phyloP scores from a whole-genome alignment of 2,888 invertebrate genomes.

The Cephus pulcher region DNA sequence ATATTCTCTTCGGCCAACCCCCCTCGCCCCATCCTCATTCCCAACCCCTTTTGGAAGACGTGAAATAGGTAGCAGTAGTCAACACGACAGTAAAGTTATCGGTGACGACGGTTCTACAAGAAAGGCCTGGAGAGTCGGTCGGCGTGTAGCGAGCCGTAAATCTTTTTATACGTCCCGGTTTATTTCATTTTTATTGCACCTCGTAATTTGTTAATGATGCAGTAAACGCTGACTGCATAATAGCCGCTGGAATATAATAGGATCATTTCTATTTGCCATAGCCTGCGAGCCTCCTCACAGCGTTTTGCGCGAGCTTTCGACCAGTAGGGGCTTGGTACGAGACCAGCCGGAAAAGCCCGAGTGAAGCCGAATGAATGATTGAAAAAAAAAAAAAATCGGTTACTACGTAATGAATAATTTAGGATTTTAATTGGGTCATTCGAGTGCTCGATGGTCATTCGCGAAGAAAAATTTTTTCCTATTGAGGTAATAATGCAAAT shows the following conservation, averaged over 20 bases:
- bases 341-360: too few species aligned
- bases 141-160: slow-evolving; percentile 41
- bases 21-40: neutral
- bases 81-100: slow-evolving; percentile 56
- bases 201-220: slow-evolving; percentile 60
- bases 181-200: slow-evolving; percentile 54
- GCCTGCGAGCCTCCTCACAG: neutral
- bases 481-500: too few species aligned
- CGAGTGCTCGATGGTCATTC: too few species aligned
- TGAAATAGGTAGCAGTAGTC: slow-evolving; percentile 28
- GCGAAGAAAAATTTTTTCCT: too few species aligned
- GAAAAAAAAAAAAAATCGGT: too few species aligned
- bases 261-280: slow-evolving; percentile 23
- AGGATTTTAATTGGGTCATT: too few species aligned
- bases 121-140: neutral
- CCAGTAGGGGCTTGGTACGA: too few species aligned
- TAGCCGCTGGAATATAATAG: slow-evolving; percentile 24
- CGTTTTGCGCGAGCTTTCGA: too few species aligned
- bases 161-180: slow-evolving; percentile 51
- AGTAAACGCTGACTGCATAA: slow-evolving; percentile 45
- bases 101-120: slow-evolving; percentile 28
- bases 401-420: too few species aligned
- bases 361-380: too few species aligned
- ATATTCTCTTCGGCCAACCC: neutral
- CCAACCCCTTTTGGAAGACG: neutral